Conservation (phyloP, 2,797 vertebrate genomes). For the Cuculus canorus region DNA sequence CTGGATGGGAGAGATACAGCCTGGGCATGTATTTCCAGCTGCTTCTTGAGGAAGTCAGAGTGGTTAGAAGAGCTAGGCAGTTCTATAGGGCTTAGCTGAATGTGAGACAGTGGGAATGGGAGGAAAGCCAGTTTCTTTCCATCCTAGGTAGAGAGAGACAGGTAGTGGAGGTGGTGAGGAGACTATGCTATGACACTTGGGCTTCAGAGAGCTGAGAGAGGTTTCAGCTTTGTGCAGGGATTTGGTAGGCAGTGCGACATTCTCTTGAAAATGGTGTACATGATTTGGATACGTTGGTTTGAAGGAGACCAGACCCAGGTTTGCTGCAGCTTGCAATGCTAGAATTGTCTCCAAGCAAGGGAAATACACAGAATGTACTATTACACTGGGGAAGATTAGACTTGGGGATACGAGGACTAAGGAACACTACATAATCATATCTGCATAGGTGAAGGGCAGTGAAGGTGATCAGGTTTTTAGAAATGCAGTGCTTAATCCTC, state of each 20-base stretch:
- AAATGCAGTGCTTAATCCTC: background rate
- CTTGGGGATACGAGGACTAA: background rate
- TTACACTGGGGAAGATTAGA: background rate
- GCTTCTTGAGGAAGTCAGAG: background rate
- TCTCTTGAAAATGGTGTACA: background rate
- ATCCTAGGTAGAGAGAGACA: background rate
- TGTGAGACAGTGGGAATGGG: background rate
- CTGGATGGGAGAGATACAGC: background rate
- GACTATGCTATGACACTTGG: background rate
- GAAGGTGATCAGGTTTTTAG: background rate
- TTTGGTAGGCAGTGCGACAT: background rate
- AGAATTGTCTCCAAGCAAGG: background rate
- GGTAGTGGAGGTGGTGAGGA: background rate
- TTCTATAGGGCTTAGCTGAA: background rate
- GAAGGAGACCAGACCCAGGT: background rate
- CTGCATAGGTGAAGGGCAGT: background rate
- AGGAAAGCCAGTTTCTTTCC: background rate
- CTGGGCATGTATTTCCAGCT: background rate
- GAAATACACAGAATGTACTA: background rate
- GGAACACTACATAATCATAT: background rate
- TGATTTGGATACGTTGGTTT: background rate
- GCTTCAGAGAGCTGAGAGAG: background rate
- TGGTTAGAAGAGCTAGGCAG: background rate
- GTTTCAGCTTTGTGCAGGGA: background rate
- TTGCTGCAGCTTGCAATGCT: background rate